Evolutionary conservation across 1,140 invertebrate genomes (phyloP), one percentile per base, ranked within the genome.

Genomic region (Brachionus asplanchnoidis): DNA sequence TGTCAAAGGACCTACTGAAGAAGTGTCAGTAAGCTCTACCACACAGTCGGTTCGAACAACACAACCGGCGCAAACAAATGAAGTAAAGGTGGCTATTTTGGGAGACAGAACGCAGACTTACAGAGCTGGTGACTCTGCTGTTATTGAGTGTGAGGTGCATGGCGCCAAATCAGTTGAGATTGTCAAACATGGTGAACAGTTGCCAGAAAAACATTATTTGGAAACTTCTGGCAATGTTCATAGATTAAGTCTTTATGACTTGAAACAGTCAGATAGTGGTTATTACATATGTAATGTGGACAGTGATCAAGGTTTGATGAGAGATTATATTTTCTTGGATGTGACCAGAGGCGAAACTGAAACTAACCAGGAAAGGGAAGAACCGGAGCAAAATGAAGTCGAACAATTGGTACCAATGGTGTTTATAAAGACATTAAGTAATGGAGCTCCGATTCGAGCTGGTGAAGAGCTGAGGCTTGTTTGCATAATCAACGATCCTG

Each of bases 1-100:
- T 65, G 79, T 82, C 14, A 60, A 60, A 65, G 79, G 79, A 20
- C 79, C 79, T 14, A 82, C 53, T 82, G 53, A 82, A 50, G 73
- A 28, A 50, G 73, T 77, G 0, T 8, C 36, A 12, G 3, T 12
- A 11, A 17, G 65, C 28, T 17, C 11, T 36, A n/a, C 9, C 4
- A 12, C 66, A 7, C 12, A 32, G 3, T 28, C 12, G 12, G 26
- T 36, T 6, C 66, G 12, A 70, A 32, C 66, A 70, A 40, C 26
- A 32, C 66, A 70, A 70, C 20, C 66, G 2, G 3, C 7, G 60
- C 26, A 36, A 70, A 9, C 42, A 26, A 46, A 32, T 26, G 20
- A 50, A 23, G 42, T 23, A 8, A 50, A 11, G 14, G 73, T 46
- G 5, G 50, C 42, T 50, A 50, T 77, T 23, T 26, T 77, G 17